Evolutionary conservation across 2,113 vertebrate genomes (phyloP), one percentile per base, ranked within the genome.

Genomic region (Elephantulus edwardii): DNA sequence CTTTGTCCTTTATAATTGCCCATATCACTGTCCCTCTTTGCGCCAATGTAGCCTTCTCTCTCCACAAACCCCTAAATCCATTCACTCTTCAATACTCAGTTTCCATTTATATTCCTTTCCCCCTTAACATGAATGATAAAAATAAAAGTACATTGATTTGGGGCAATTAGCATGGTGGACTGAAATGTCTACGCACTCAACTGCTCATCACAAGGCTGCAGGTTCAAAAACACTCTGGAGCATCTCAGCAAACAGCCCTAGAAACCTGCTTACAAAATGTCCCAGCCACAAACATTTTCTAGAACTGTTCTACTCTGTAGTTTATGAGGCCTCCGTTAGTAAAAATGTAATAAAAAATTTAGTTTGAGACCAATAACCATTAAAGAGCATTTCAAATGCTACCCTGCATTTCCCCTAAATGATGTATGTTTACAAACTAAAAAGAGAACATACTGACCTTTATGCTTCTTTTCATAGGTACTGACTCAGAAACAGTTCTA

Each of bases 291-390:
- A n/a, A n/a, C n/a, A n/a, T n/a, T n/a, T n/a, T n/a, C 14, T 3
- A 89, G 26, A 60, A 38, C 28, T 30, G 11, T 33, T 90, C 90
- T 35, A 76, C n/a, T 75, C 91, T 66, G 60, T 35, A 78, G n/a
- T n/a, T 90, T 64, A 46, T 22, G 79, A 76, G n/a, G n/a, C n/a
- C n/a, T n/a, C n/a, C n/a, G n/a, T n/a, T n/a, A n/a, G n/a, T n/a
- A n/a, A 87, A 82, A 79, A 75, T 87, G 86, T 79, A 92, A 75
- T 89, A 71, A 75, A 90, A 83, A 92, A 92, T 48, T 19, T 87
- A 85, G 38, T 75, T 85, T 78, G 28, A 91, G 46, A 71, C 50
- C 17, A 76, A 30, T 52, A 79, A 48, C 20, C 24, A 89, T 56
- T 46, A 82, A 79, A 60, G 12, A 44, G n/a, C n/a, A 42, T 20